Conservation (phyloP, 1,140 invertebrate genomes). For the Choristoneura fumiferana region DNA sequence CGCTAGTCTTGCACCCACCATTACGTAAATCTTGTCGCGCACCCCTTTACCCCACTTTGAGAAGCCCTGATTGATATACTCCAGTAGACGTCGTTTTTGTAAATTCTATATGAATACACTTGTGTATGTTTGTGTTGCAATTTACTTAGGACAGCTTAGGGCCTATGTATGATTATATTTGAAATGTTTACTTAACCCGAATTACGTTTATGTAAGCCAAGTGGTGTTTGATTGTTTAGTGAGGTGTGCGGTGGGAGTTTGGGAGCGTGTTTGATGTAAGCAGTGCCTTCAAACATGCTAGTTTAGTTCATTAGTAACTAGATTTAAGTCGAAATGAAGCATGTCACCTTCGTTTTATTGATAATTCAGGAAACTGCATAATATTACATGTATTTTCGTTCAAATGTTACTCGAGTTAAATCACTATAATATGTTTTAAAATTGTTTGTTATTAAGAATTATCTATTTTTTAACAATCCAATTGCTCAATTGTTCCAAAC, state of each 20-base stretch:
- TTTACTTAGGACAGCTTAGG: not conserved
- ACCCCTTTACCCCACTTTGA: no score
- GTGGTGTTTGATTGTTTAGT: no score
- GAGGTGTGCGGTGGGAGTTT: not conserved
- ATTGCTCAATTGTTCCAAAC: not conserved
- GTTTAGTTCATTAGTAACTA: slow-evolving; percentile 2
- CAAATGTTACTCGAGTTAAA: no score
- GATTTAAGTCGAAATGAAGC: not conserved
- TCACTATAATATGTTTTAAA: no score
- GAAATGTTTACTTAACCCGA: no score
- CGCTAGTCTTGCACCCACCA: no score
- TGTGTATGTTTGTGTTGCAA: not conserved
- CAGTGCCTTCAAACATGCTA: slow-evolving; percentile 12
- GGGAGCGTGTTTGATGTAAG: slow-evolving; percentile 3
- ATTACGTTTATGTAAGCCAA: no score
- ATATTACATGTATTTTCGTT: no score
- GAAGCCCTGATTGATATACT: no score
- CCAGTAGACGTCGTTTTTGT: no score
- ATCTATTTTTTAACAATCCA: not conserved
- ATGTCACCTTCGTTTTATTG: not conserved
- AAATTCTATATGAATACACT: not conserved
- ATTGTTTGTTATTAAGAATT: not conserved
- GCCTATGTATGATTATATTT: no score
- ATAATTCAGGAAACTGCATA: not conserved
- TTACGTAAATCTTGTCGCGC: no score